Base-by-base conservation (phyloP, 2,113 vertebrate genomes). In the Addax nasomaculatus region DNA sequence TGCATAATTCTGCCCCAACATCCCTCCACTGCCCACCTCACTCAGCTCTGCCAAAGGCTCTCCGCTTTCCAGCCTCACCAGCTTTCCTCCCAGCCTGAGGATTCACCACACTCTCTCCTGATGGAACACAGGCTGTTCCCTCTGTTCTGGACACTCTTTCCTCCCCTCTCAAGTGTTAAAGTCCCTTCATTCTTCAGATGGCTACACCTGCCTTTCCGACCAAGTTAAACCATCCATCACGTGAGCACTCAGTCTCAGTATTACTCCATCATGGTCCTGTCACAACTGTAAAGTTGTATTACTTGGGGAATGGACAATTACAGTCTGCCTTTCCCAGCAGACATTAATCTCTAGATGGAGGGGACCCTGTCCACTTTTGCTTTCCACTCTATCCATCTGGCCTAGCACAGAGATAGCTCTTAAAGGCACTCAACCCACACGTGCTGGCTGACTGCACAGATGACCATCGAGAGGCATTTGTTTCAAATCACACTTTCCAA, bases 1-100 rank as follows among this genome's bases (percentile, higher is more conserved):
- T 11, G 29, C 0, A 6, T 2, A n/a, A 25, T 21, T 39, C 73
- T 53, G 25, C 27, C 16, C 62, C 21, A 1, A 36, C 1, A 9
- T 7, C 23, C 33, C n/a, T 60, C 39, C 57, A 11, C 12, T 10
- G 17, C 2, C 3, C 14, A 19, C 3, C 27, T 25, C 33, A 3
- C 21, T 9, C 11, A 17, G 67, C 36, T 27, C 55, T 53, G 17
- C 39, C 29, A 25, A 43, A 30, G 79, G 17, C 23, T 51, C 39
- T 33, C 30, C 12, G 5, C 25, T 1, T 45, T 90, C 19, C 47
- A 17, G 43, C 13, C 43, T 39, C 1, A 2, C 25, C 67, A 73
- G 67, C 13, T 45, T 49, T 79, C 25, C 79, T 55, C n/a, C 45
- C 43, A 39, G 10, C 33, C 62, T 5, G 16, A 16, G 3, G 9